Conservation (phyloP, 2,797 vertebrate genomes). For the Microcaecilia unicolor region DNA sequence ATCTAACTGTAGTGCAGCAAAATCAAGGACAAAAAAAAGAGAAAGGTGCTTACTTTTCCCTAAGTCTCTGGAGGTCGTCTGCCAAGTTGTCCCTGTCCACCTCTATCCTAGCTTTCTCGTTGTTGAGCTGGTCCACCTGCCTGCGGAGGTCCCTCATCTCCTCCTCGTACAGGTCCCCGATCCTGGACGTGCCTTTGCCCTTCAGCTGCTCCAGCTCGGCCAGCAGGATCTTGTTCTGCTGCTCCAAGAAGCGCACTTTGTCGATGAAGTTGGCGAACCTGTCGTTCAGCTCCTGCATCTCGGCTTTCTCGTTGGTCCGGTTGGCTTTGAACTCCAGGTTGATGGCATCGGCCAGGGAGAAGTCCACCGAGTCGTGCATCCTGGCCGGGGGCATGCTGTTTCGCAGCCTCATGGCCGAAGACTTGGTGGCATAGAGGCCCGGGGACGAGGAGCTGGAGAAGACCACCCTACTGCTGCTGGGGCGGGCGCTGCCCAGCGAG, state of each 20-base stretch:
- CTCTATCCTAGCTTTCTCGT: constrained; percentile 85
- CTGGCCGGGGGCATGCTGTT: constrained; percentile 63
- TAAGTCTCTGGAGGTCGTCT: constrained; percentile 75
- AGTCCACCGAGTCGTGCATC: constrained; percentile 69
- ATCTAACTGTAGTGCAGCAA: no score
- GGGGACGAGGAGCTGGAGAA: constrained; percentile 57
- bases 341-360: constrained; percentile 79
- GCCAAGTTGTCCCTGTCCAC: constrained; percentile 85
- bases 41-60: constrained; percentile 88
- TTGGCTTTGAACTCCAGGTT: constrained; percentile 84
- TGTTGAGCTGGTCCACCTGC: constrained; percentile 87
- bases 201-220: constrained; percentile 88
- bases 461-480: constrained; percentile 46
- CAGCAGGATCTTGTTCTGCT: constrained; percentile 90
- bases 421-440: constrained; percentile 51
- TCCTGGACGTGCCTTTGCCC: constrained; percentile 79
- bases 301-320: constrained; percentile 84
- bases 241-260: constrained; percentile 88
- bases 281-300: constrained; percentile 92
- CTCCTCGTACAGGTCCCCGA: constrained; percentile 86
- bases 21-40: no score
- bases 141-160: constrained; percentile 87
- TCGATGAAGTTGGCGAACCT: constrained; percentile 94
- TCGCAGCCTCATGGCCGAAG: constrained; percentile 58
- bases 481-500: constrained; percentile 56